Conservation (phyloP, 1,140 invertebrate species). For the Drosophila burlai region DNA sequence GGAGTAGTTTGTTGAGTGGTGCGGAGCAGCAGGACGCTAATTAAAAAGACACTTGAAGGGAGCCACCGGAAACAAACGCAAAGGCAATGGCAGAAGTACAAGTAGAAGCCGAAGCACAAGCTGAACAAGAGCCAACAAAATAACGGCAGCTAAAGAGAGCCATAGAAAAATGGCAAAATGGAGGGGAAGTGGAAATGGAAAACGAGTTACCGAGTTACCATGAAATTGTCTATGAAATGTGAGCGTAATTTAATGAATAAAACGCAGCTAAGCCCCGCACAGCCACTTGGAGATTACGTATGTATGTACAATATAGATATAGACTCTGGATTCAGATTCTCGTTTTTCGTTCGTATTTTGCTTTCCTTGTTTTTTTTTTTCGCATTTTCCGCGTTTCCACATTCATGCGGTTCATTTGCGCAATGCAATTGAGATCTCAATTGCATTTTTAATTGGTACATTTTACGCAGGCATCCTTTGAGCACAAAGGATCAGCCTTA, state of each 20-base stretch:
- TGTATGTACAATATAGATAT: slow-evolving; percentile 7
- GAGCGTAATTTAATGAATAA: slow-evolving; percentile 82
- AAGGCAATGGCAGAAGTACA: slow-evolving; percentile 5
- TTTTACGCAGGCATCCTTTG: slow-evolving; percentile 77
- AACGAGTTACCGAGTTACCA: slow-evolving; percentile 60
- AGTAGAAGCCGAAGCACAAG: neutral
- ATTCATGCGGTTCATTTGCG: slow-evolving; percentile 76
- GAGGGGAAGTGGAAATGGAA: slow-evolving; percentile 12
- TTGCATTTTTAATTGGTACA: slow-evolving; percentile 82
- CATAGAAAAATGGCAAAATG: slow-evolving; percentile 21
- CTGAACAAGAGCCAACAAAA: slow-evolving; percentile 7
- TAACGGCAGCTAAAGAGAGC: slow-evolving; percentile 14
- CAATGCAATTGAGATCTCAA: slow-evolving; percentile 73
- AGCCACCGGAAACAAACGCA: slow-evolving; percentile 35
- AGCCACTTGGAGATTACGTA: slow-evolving; percentile 20
- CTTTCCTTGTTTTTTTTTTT: slow-evolving; percentile 4
- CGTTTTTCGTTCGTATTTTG: neutral
- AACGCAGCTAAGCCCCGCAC: slow-evolving; percentile 42
- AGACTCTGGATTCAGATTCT: slow-evolving; percentile 1
- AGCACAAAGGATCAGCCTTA: slow-evolving; percentile 42
- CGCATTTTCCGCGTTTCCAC: slow-evolving; percentile 22
- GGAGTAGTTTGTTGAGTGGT: slow-evolving; percentile 63
- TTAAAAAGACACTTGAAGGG: slow-evolving; percentile 76
- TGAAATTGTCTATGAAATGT: slow-evolving; percentile 83
- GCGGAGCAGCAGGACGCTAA: slow-evolving; percentile 75